Evolutionary conservation across 1,140 invertebrate species (phyloP).

Genomic region (Papilio helenus): DNA sequence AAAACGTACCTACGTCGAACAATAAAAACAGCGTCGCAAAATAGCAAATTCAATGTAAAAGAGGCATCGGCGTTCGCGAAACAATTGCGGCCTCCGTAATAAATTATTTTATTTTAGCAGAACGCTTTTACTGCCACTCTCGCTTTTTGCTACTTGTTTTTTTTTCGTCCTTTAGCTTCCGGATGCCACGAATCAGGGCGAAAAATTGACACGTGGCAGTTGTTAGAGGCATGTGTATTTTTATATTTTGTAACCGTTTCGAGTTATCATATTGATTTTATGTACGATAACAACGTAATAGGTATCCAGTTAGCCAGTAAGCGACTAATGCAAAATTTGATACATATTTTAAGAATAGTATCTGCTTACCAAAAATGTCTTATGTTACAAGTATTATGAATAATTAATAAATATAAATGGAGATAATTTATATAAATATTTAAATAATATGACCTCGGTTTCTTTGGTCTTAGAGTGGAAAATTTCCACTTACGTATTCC

Average conservation of each 20-base stretch:
- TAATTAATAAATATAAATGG: neutral
- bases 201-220: conserved; percentile 65
- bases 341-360: too few species aligned
- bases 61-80: conserved; percentile 39
- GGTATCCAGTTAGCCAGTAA: too few species aligned
- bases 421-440: neutral
- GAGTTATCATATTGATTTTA: neutral
- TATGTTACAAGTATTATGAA: neutral
- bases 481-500: conserved; percentile 41
- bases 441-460: neutral
- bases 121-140: conserved; percentile 56
- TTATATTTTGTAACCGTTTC: conserved; percentile 29
- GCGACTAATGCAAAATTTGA: too few species aligned
- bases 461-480: neutral
- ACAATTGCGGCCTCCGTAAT: conserved; percentile 53
- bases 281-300: neutral
- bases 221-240: conserved; percentile 47
- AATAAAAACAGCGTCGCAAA: conserved; percentile 38
- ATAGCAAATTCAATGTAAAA: conserved; percentile 42
- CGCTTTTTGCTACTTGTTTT: conserved; percentile 66
- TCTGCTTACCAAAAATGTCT: too few species aligned
- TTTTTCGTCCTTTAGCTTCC: conserved; percentile 52
- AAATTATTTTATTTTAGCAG: conserved; percentile 57
- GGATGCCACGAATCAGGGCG: conserved; percentile 44
- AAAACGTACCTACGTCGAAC: conserved; percentile 36